Conservation (phyloP, 2,888 invertebrate genomes). For the Dione vanillae region DNA sequence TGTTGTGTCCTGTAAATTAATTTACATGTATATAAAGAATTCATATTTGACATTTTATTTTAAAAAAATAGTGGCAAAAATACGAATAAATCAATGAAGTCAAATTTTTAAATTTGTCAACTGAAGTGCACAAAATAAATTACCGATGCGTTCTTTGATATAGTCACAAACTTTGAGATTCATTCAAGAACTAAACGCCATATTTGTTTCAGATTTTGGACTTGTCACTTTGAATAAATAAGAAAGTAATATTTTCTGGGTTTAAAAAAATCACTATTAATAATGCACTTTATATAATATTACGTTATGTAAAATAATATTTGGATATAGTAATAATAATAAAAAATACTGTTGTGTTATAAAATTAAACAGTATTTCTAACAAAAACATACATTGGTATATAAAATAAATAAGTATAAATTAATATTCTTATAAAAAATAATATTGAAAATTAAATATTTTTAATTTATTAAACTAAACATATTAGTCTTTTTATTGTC, state of each 20-base stretch:
- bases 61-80: background rate
- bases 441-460: no score
- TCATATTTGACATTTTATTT: constrained; percentile 32
- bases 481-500: no score
- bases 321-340: background rate
- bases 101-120: constrained; percentile 57
- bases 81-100: background rate
- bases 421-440: no score
- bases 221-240: background rate
- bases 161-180: constrained; percentile 35
- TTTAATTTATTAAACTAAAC: no score
- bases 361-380: background rate
- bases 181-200: constrained; percentile 42
- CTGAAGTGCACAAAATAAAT: constrained; percentile 48
- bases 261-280: background rate
- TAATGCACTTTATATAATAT: background rate
- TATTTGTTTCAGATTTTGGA: constrained; percentile 22
- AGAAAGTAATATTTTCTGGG: background rate
- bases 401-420: no score
- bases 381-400: background rate
- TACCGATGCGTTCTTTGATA: constrained; percentile 52
- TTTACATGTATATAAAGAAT: constrained; percentile 4
- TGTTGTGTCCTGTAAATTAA: constrained; percentile 32
- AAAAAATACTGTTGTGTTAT: background rate
- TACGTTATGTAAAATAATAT: background rate